Evolutionary conservation across 2,888 invertebrate species (phyloP), one percentile per base, ranked within the genome.

Genomic region (Lithophane semibrunnea): DNA sequence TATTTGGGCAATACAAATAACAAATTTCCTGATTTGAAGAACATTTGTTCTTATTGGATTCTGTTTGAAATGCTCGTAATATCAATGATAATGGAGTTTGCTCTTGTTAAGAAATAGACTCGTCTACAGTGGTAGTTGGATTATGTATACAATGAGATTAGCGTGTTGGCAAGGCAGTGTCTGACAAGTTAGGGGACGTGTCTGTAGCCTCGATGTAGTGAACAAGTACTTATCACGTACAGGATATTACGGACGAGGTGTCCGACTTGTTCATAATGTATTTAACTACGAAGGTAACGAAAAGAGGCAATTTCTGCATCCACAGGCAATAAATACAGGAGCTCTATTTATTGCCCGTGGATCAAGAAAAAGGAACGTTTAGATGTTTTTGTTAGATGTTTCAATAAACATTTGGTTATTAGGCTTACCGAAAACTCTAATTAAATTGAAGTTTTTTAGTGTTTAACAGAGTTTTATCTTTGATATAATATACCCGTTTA

Each of bases 101-200:
- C 10, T 73, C 69, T 54, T 67, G 58, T 78, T 76, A 67, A n/a
- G 54, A 61, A 64, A 5, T 61, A 58, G 68, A 61, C 49, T 76
- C 24, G 60, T 68, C 56, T 71, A 67, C 77, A 67, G 63, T 71
- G 65, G 69, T 79, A 77, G 86, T 83, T 80, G 68, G 64, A 74
- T 75, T 81, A 72, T 75, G 69, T 74, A 79, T 72, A 81, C 81
- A 88, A 87, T 87, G 54, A 81, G 79, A 87, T 87, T 87, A 87
- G 71, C 66, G 71, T 83, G 79, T 84, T 86, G 80, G 87, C 80
- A 78, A 78, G 77, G 70, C 75, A 82, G 73, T 74, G 73, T 78
- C 82, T 80, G 66, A 86, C 81, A 75, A 77, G 67, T 81, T 81
- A 71, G 54, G 58, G 72, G 60, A 85, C 86, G 73, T 71, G 77